These are phyloP conservation scores for Paracanthobrama guichenoti DNA, from an alignment of 2,113 vertebrate genomes.

Conservation along the genomic window DNA sequence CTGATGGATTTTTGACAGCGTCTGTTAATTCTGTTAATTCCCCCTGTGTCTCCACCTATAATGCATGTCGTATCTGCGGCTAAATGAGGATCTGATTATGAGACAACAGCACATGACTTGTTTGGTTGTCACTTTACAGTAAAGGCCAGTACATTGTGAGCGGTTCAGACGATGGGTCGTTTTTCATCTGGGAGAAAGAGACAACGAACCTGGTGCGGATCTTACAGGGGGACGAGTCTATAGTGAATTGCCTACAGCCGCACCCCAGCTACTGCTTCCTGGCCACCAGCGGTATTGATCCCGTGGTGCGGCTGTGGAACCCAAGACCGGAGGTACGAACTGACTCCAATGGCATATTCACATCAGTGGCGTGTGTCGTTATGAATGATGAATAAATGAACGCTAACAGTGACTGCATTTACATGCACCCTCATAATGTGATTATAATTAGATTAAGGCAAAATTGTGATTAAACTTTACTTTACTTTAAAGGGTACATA, in stretches of 20 bases:
- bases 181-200: constrained; percentile 99
- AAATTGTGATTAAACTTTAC: too few species aligned
- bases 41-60: not conserved
- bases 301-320: constrained; percentile 94
- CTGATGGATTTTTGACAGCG: too few species aligned
- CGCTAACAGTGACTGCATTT: too few species aligned
- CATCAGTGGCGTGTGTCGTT: too few species aligned
- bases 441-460: too few species aligned
- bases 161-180: constrained; percentile 96
- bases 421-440: too few species aligned
- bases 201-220: constrained; percentile 95
- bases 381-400: too few species aligned
- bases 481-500: too few species aligned
- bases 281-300: constrained; percentile 96
- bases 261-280: constrained; percentile 98
- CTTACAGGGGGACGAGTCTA: constrained; percentile 96
- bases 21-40: too few species aligned
- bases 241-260: constrained; percentile 97
- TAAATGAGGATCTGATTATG: not conserved
- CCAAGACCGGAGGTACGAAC: constrained; percentile 88
- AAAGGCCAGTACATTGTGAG: constrained; percentile 98
- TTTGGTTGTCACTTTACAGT: constrained; percentile 68
- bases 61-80: not conserved
- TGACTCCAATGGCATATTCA: too few species aligned
- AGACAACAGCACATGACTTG: constrained; percentile 7